A percentile compares a stretch with the other conserved stretches of the same genome.
These are phyloP conservation scores for Nesogale talazaci DNA, from an alignment of 2,113 vertebrate species.

Conservation along the genomic window DNA sequence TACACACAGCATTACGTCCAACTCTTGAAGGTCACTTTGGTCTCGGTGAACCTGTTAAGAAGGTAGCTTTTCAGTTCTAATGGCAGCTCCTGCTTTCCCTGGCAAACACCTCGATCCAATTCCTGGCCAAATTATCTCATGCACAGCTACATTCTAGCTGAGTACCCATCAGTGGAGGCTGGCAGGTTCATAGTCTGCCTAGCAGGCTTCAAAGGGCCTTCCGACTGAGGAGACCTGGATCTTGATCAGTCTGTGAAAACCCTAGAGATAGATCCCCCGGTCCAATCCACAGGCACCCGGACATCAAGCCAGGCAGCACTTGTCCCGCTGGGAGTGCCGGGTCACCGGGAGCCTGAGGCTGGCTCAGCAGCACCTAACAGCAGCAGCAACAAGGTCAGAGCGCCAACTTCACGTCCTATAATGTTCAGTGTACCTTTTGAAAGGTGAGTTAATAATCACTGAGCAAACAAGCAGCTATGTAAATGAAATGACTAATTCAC, in stretches of 20 bases:
- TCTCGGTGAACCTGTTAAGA: conserved; percentile 28
- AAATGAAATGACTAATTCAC: conserved; percentile 34
- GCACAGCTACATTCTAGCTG: background rate
- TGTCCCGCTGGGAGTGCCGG: background rate
- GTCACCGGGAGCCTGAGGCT: too few relatives aligned
- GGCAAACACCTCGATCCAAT: background rate
- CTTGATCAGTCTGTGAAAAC: background rate
- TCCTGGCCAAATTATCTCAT: background rate
- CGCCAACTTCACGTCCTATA: background rate
- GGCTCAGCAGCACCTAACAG: too few relatives aligned
- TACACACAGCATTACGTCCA: too few relatives aligned
- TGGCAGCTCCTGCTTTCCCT: background rate
- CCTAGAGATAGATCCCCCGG: background rate
- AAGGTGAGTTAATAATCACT: background rate
- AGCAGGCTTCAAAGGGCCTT: background rate
- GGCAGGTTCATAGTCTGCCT: background rate
- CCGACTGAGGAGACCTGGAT: background rate
- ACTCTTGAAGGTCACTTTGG: background rate
- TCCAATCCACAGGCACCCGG: background rate
- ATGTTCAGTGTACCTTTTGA: conserved; percentile 30
- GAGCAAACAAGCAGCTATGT: background rate
- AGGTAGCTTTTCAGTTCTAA: background rate
- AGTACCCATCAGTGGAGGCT: background rate
- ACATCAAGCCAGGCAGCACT: background rate
- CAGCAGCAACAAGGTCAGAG: background rate